Evolutionary conservation across 2,888 invertebrate species (phyloP), one percentile per base, ranked within the genome.

Genomic region (Latrodectus hesperus): DNA sequence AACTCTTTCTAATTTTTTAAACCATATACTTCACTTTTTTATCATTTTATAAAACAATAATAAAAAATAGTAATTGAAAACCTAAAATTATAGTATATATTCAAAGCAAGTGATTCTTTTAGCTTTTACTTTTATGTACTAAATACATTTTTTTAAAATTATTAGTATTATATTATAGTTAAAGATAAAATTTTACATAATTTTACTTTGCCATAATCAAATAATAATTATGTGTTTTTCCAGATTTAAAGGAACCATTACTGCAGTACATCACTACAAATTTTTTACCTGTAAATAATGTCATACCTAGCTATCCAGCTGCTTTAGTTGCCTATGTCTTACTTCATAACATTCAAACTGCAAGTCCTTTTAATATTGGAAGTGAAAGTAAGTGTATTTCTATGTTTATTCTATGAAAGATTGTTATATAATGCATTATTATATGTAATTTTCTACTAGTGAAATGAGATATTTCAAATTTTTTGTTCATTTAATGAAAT

Each of bases 301-400:
- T 14, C 51, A 60, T 87, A 10, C 52, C 60, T 22, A 38, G 70
- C 11, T 87, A 64, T 74, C 79, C 80, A 53, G 60, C 80, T 17
- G 67, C 67, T 67, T 64, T 89, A 17, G 89, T 76, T 65, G 74
- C 76, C 17, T 89, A 87, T 74, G 71, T 90, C 17, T 85, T 89
- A 16, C 60, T 89, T 55, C 87, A 89, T 76, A 86, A 90, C 75
- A 73, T 90, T 22, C 80, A 89, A 67, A 52, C 67, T 8, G 65
- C 71, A 12, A 77, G 78, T 17, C 74, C 84, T 12, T 49, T 85
- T 14, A 79, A 74, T 55, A n/a, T 83, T 6, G 53, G 52, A 11
- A 64, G 16, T 17, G 10, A 49, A 52, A 52, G 88, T 88, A 52
- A 83, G 64, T 76, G 17, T 38, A 38, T 38, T 6, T 38, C 38